Evolutionary conservation across 2,797 vertebrate genomes (phyloP), one percentile per base, ranked within the genome.

Genomic region (Triplophysa yarkandensis): DNA sequence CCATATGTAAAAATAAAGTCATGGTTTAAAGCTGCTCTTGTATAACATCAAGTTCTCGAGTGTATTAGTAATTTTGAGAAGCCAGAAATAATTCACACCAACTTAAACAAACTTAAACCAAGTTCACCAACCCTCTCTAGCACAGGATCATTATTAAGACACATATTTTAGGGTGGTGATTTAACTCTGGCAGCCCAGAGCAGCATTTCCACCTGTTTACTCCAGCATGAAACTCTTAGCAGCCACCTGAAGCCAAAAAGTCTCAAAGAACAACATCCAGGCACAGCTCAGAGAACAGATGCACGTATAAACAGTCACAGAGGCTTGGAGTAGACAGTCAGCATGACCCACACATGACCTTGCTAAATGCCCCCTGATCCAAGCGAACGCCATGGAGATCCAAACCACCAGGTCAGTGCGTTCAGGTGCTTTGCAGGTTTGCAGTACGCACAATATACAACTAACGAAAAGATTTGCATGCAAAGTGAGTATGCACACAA

Each of bases 271-370:
- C 61, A 36, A 68, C 78, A 44, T 61, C 61, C 63, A 67, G 71
- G 57, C 54, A 41, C 76, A 65, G 52, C 60, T 68, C 50, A n/a
- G 55, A 10, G 71, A 63, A 81, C 71, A 76, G 72, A 81, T 61
- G 63, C 27, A 70, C 4, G 3, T 57, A 81, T 86, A 79, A 89
- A 77, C 68, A 67, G 60, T 61, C 25, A 65, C n/a, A 77, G 34
- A 81, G 82, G 44, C 77, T 76, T 66, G 78, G 73, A 30, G 79
- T 68, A 82, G 44, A 73, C 19, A 48, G 19, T 21, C 55, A 78
- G 70, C 13, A 68, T 78, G 27, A 79, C 69, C 54, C 23, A 64
- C 57, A 78, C 70, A 74, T 78, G 72, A 78, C 52, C 68, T 63
- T 69, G 61, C 60, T 17, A 39, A 39, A 72, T 41, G 4, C 48